Base-by-base conservation (phyloP, 2,797 vertebrate species). In the Parauchenoglanis ngamensis region DNA sequence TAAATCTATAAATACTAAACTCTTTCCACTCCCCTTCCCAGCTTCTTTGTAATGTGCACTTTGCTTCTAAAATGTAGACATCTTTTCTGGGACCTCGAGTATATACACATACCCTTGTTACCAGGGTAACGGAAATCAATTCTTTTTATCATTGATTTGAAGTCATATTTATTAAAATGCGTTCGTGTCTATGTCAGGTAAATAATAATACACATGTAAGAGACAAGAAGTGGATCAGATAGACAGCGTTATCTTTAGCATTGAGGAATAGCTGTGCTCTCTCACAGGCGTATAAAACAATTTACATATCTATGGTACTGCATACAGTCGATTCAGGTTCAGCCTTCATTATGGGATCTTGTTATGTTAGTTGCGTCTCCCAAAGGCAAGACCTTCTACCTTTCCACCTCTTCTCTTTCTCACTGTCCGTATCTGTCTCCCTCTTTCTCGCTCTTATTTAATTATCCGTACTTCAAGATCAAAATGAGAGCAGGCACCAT, bases 101-200 rank as follows among this genome's bases (percentile, higher is more conserved):
- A 67, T 40, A 59, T 23, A 61, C 73, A 84, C 82, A 87, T 68
- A 85, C 75, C 31, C 85, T 78, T 73, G 91, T 93, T 93, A 90
- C 92, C 92, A 91, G 87, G 91, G 89, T 89, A 91, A 93, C 89
- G 63, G 84, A 83, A 89, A 90, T 90, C 90, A 89, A 90, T 90
- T 91, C 87, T 87, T 86, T 83, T 85, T 75, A 52, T 59, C 83
- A 91, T 90, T 89, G 89, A 92, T 91, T 91, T 78, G 67, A 86
- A 90, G 87, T 90, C 85, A 88, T 93, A 90, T 90, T 90, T 91
- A 93, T 91, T 91, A 54, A 54, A 21, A 54, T 56, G 28, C 19
- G 2, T 6, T 6, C 76, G 57, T 87, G 73, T 81, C 85, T 81
- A 79, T 90, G 52, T 86, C 80, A 84, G 70, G 78, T 78, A 70